These are phyloP conservation scores for Agraylea sexmaculata DNA, from an alignment of 1,140 invertebrate species.

Conservation along the genomic window DNA sequence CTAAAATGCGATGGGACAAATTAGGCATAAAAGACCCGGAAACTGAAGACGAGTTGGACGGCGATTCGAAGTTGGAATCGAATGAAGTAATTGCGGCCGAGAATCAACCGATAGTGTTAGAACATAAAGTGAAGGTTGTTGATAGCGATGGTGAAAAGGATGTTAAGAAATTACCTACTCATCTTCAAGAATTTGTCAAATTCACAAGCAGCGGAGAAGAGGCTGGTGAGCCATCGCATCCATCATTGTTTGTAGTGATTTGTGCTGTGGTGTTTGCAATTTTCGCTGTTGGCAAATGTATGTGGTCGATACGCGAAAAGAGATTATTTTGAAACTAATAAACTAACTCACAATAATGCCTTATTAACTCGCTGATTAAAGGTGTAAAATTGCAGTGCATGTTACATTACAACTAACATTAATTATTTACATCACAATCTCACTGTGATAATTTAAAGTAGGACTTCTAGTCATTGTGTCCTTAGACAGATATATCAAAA, in stretches of 20 bases:
- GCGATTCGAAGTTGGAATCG: conserved; percentile 21
- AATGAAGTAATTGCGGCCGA: conserved; percentile 29
- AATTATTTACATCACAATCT: no score
- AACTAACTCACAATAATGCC: no score
- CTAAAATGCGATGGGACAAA: conserved; percentile 47
- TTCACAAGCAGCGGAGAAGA: conserved; percentile 45
- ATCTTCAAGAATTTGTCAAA: conserved; percentile 59
- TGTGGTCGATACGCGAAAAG: conserved; percentile 20
- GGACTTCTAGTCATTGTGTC: no score
- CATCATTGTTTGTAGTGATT: conserved; percentile 36
- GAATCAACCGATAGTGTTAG: conserved; percentile 36
- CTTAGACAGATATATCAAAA: no score
- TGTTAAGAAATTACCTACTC: conserved; percentile 52
- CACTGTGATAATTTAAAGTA: no score
- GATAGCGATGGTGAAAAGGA: conserved; percentile 47
- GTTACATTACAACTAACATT: no score
- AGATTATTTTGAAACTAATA: conserved; percentile 6
- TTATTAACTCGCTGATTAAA: no score
- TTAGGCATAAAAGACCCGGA: conserved; percentile 47
- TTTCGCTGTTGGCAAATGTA: conserved; percentile 31
- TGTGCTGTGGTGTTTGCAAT: conserved; percentile 37
- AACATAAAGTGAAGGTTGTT: conserved; percentile 44
- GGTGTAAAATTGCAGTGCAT: no score
- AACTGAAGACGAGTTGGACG: conserved; percentile 35
- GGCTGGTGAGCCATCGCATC: conserved; percentile 35